Evolutionary conservation across 1,140 invertebrate genomes (phyloP).

Genomic region (Mactra quadrangularis): DNA sequence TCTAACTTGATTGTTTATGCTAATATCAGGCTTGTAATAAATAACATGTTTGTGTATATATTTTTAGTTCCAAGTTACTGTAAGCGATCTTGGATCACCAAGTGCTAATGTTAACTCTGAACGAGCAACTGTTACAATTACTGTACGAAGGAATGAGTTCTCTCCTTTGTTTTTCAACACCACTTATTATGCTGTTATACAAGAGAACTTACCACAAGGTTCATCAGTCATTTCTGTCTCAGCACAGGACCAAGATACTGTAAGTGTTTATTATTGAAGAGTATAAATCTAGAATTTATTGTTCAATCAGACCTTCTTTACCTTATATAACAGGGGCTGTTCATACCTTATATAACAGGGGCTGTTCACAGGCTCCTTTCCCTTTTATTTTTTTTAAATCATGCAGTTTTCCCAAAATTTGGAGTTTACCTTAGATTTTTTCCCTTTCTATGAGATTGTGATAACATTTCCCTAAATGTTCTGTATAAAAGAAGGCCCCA

Average conservation of each 20-base stretch:
- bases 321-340: no score
- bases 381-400: no score
- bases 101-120: conserved; percentile 25
- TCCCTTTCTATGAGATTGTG: no score
- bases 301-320: neutral
- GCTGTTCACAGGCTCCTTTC: no score
- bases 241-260: conserved; percentile 72
- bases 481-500: no score
- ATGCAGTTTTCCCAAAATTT: no score
- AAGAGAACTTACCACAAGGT: conserved; percentile 56
- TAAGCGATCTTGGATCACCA: conserved; percentile 66
- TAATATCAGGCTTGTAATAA: no score
- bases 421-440: no score
- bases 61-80: conserved; percentile 67
- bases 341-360: neutral
- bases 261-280: conserved; percentile 53
- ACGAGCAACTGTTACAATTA: conserved; percentile 69
- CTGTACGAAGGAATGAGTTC: conserved; percentile 68
- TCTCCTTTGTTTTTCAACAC: conserved; percentile 73
- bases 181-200: conserved; percentile 61
- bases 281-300: neutral
- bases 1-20: no score
- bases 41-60: no score
- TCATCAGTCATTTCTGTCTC: conserved; percentile 65
- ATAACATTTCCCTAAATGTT: no score